Evolutionary conservation across 2,113 vertebrate genomes (phyloP), one percentile per base, ranked within the genome.

Genomic region (Mormyrus lacerda): DNA sequence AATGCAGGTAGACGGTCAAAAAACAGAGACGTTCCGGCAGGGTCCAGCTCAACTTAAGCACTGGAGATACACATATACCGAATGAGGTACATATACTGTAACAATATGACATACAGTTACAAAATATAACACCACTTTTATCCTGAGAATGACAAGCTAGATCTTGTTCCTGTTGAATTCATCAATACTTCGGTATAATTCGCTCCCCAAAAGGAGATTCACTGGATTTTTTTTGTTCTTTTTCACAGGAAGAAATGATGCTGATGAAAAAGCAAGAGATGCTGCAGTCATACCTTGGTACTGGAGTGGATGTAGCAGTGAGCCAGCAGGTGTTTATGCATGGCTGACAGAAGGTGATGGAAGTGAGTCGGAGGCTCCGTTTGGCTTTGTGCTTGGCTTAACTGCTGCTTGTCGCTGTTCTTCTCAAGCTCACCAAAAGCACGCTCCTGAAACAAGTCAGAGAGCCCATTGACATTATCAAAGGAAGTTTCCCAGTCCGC

Each of bases 351-450:
- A 79, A 97, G 95, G 91, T 95, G 95, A 91, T 96, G 96, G 91
- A 97, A 95, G 91, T 96, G 96, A 89, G 95, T 95, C 0, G 96
- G 96, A 82, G 95, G 94, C 89, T 95, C 94, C 9, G 91, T 94
- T 91, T 96, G 94, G 91, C 93, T 94, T 90, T 93, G 93, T 65
- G 92, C 91, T 39, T 94, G 93, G 53, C 89, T 92, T 35, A 89
- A 90, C 47, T 94, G 91, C 90, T 96, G 95, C 91, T 97, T 97
- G 90, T 97, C 96, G 42, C 96, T 96, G 94, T 97, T 97, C 92
- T 97, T 97, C 93, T 97, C 96, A 89, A 97, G 61, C 90, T 97
- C 96, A 7, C 96, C 96, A 91, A 96, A 96, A 1, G 96, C 95
- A 39, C 93, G 95, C 87, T 97, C 96, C 96, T 97, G 90, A 51